phyloP scores from a whole-genome alignment of 1,140 invertebrate genomes.

The Caenorhabditis briggsae region DNA sequence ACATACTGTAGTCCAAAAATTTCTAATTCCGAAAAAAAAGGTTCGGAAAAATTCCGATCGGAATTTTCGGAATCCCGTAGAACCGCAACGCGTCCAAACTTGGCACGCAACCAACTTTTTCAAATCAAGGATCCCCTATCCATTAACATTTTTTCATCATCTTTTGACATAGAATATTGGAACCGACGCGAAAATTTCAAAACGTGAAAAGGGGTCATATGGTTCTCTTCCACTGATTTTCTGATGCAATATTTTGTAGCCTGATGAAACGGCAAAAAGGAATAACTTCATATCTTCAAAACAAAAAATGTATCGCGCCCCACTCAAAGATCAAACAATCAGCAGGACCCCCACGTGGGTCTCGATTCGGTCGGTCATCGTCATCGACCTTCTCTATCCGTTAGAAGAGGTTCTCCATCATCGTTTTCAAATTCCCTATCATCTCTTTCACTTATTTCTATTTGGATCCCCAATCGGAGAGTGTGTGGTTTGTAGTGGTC shows the following conservation, averaged over 20 bases:
- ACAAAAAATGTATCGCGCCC: not conserved
- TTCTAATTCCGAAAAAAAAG: no score
- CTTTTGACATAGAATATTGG: not conserved
- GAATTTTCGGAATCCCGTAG: no score
- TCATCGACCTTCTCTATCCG: not conserved
- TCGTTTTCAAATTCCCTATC: not conserved
- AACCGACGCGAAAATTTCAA: no score
- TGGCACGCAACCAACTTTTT: no score
- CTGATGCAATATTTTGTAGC: slow-evolving; percentile 39
- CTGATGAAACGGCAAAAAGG: not conserved
- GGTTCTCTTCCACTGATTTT: not conserved
- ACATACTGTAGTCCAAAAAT: no score
- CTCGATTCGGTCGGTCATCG: not conserved
- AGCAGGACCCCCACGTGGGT: slow-evolving; percentile 29
- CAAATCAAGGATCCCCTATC: no score
- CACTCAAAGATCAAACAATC: slow-evolving; percentile 25
- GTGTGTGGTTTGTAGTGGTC: slow-evolving; percentile 10
- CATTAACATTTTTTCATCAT: not conserved
- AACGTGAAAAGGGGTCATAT: no score
- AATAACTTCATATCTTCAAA: not conserved
- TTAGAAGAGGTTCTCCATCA: not conserved
- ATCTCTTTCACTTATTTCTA: not conserved
- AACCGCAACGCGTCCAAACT: no score
- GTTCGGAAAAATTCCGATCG: no score
- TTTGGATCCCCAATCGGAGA: not conserved